Evolutionary conservation across 2,797 vertebrate species (phyloP).

Genomic region (Tachyglossus aculeatus): DNA sequence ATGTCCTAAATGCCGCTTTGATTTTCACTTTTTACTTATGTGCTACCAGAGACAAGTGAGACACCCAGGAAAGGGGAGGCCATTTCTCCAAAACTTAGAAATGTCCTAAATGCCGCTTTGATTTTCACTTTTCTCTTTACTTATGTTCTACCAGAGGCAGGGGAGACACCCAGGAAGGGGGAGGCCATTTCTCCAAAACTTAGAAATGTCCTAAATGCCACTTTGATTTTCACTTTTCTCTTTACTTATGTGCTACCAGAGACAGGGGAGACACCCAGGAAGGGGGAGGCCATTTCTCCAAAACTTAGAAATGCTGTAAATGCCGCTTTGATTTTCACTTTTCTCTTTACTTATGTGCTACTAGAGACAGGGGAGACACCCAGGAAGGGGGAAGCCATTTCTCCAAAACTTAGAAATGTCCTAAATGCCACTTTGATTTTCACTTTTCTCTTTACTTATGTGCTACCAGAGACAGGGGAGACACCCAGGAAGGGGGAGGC

Average conservation of each 20-base stretch:
- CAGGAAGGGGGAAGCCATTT: fast-evolving
- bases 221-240: no score
- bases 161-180: slow-evolving; percentile 30
- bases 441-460: no score
- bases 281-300: fast-evolving
- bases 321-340: no score
- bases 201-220: no score
- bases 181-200: fast-evolving
- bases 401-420: background rate
- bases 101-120: no score
- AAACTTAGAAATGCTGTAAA: background rate
- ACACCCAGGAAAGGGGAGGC: fast-evolving
- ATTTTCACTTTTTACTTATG: no score
- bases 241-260: no score
- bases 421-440: no score
- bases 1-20: no score
- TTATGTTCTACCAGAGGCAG: no score
- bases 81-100: fast-evolving
- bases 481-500: fast-evolving
- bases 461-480: slow-evolving; percentile 89
- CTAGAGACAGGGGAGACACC: slow-evolving; percentile 85
- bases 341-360: no score
- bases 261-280: slow-evolving; percentile 77
- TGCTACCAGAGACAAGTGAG: slow-evolving; percentile 89
- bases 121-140: no score